Percentiles rank a stretch among this genome's conserved stretches.
Evolutionary conservation across 2,797 vertebrate genomes (phyloP).

Genomic region (Choloepus didactylus): DNA sequence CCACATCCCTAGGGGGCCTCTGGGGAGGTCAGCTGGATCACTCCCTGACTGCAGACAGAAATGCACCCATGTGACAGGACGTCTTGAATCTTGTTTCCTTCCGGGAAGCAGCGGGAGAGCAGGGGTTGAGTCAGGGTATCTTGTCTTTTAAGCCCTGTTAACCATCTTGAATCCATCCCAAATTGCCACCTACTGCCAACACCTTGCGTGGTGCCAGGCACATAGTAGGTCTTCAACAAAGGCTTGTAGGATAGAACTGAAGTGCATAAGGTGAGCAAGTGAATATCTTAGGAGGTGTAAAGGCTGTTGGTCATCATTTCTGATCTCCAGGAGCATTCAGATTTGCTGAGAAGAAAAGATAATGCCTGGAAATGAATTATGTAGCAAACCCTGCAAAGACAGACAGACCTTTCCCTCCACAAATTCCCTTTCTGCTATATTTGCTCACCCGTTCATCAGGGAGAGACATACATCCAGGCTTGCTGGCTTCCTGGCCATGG

Average conservation of each 20-base stretch:
- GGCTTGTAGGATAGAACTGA: neutral
- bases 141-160: neutral
- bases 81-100: neutral
- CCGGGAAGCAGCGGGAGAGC: neutral
- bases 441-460: conserved; percentile 82
- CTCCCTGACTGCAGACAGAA: conserved; percentile 1
- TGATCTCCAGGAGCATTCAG: neutral
- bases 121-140: neutral
- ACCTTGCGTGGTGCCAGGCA: neutral
- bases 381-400: neutral
- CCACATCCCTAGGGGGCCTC: neutral
- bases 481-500: conserved; percentile 84
- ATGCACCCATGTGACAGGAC: neutral
- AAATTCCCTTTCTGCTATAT: conserved; percentile 67
- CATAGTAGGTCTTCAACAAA: neutral
- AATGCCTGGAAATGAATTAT: neutral
- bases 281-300: neutral
- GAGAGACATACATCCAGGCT: conserved; percentile 83
- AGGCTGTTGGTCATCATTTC: neutral
- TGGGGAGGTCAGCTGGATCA: neutral
- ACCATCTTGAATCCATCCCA: neutral
- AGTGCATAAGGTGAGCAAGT: neutral
- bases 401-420: neutral
- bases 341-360: neutral
- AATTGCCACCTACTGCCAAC: neutral